Evolutionary conservation across 2,797 vertebrate species (phyloP).

Genomic region (Acanthurus leucopareius): DNA sequence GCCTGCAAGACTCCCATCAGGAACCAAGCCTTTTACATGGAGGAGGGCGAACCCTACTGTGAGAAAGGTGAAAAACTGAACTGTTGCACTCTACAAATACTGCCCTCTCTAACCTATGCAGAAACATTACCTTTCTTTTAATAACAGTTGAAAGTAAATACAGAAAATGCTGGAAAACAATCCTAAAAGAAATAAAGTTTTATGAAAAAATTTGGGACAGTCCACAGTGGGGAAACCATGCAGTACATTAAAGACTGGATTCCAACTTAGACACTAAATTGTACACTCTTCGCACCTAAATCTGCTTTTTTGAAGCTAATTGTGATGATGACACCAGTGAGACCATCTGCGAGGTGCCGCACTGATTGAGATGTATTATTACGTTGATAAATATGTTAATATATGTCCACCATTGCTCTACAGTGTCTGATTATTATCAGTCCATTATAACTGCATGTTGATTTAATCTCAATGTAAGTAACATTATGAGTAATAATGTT

Average conservation of each 20-base stretch:
- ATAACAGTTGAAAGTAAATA: no score
- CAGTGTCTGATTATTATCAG: background rate
- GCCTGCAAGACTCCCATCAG: constrained; percentile 96
- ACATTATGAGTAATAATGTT: background rate
- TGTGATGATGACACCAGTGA: background rate
- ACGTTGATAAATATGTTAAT: background rate
- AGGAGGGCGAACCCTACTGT: constrained; percentile 97
- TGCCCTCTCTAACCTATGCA: background rate
- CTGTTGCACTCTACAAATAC: background rate
- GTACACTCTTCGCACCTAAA: background rate
- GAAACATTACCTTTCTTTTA: background rate
- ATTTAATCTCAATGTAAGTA: no score
- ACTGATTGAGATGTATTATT: background rate
- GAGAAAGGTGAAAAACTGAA: constrained; percentile 90
- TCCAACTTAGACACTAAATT: background rate
- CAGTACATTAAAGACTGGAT: background rate
- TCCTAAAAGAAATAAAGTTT: no score
- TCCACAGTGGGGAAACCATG: background rate
- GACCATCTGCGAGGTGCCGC: background rate
- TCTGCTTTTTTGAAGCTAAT: background rate
- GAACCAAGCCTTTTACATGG: constrained; percentile 99
- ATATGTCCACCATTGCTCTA: background rate
- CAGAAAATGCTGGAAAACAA: no score
- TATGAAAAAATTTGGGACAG: no score
- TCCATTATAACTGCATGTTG: no score